Evolutionary conservation across 2,113 vertebrate species (phyloP).

Genomic region (Oxygymnocypris stewartii): DNA sequence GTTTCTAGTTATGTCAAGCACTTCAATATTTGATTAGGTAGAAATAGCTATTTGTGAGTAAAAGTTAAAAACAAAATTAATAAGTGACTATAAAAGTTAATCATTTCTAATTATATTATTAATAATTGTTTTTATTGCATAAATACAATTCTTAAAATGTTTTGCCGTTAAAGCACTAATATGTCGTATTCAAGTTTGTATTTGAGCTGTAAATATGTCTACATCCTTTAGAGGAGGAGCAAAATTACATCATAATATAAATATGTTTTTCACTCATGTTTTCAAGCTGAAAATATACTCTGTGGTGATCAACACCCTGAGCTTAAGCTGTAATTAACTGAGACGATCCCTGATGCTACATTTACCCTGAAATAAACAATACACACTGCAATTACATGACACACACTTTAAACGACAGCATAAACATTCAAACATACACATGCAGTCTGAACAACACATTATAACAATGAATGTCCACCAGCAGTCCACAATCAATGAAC

Average conservation of each 20-base stretch:
- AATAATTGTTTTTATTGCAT: neutral
- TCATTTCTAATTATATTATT: neutral
- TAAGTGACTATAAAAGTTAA: neutral
- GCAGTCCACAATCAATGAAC: neutral
- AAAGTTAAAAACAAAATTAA: neutral
- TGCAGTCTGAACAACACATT: neutral
- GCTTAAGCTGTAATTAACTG: neutral
- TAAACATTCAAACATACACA: neutral
- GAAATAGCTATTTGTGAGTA: neutral
- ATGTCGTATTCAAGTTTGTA: neutral
- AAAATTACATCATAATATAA: neutral
- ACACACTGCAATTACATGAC: neutral
- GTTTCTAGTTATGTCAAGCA: neutral
- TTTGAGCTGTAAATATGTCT: neutral
- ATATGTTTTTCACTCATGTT: neutral
- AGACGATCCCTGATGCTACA: neutral
- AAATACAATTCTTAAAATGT: neutral
- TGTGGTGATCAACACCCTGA: neutral
- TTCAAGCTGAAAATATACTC: neutral
- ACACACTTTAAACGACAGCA: neutral
- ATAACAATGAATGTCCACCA: neutral
- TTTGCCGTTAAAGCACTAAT: neutral
- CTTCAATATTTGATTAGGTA: neutral
- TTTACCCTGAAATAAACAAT: neutral
- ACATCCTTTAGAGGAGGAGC: neutral